Evolutionary conservation across 1,140 invertebrate species (phyloP).

Genomic region (Pantala flavescens): DNA sequence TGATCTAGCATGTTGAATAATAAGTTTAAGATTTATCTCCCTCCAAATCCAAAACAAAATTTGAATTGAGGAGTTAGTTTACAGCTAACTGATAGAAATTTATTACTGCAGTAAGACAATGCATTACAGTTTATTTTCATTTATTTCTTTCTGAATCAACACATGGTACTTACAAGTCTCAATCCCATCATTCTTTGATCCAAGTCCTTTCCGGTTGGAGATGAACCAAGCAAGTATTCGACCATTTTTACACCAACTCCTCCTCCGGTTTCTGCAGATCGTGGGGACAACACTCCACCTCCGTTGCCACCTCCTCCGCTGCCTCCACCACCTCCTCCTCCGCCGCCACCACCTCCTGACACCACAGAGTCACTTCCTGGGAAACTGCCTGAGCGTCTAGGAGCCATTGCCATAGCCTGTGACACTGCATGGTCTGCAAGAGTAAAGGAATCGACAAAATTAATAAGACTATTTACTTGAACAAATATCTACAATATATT

Average conservation of each 20-base stretch:
- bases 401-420: slow-evolving; percentile 58
- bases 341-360: slow-evolving; percentile 46
- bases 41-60: too few species aligned
- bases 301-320: slow-evolving; percentile 24
- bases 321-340: slow-evolving; percentile 41
- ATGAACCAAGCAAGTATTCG: slow-evolving; percentile 89
- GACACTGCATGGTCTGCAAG: slow-evolving; percentile 62
- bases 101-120: too few species aligned
- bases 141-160: too few species aligned
- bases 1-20: too few species aligned
- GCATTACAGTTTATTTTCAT: too few species aligned
- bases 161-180: slow-evolving; percentile 50
- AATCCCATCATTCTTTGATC: slow-evolving; percentile 62
- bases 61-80: too few species aligned
- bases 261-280: slow-evolving; percentile 58
- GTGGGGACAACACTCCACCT: slow-evolving; percentile 51
- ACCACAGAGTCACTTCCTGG: slow-evolving; percentile 46
- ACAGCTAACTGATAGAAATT: too few species aligned
- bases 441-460: too few species aligned
- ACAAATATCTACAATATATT: too few species aligned
- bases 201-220: slow-evolving; percentile 68
- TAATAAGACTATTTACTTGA: too few species aligned
- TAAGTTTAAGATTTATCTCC: too few species aligned
- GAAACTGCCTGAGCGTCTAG: slow-evolving; percentile 47
- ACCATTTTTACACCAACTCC: slow-evolving; percentile 95